These are phyloP conservation scores for Lathamus discolor DNA, from an alignment of 2,113 vertebrate species.

Conservation along the genomic window DNA sequence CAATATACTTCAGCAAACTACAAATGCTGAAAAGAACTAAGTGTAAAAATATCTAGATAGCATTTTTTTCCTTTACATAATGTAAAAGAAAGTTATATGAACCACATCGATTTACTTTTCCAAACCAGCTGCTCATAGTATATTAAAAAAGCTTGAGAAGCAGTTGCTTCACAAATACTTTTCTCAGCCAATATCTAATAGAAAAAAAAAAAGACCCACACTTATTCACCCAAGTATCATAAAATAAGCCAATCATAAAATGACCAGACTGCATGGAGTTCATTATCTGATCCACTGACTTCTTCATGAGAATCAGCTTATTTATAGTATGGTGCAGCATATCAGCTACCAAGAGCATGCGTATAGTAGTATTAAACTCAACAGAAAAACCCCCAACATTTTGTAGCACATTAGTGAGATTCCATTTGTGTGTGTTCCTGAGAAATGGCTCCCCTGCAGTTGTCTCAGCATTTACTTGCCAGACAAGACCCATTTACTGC, in stretches of 20 bases:
- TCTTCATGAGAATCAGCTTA: slow-evolving; percentile 30
- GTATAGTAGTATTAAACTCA: not conserved
- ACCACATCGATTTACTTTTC: not conserved
- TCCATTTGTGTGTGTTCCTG: slow-evolving; percentile 21
- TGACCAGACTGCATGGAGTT: not conserved
- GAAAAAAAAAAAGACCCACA: not conserved
- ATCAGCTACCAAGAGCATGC: not conserved
- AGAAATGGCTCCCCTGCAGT: slow-evolving; percentile 20
- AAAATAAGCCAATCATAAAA: slow-evolving; percentile 16
- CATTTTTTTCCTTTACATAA: not conserved
- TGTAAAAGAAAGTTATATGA: not conserved
- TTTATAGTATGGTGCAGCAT: not conserved
- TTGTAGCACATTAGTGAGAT: not conserved
- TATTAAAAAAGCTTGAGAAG: not conserved
- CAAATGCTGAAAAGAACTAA: not conserved
- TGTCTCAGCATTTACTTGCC: slow-evolving; percentile 20
- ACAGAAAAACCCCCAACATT: not conserved
- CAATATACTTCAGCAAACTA: not conserved
- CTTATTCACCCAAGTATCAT: not conserved
- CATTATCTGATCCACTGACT: slow-evolving; percentile 5
- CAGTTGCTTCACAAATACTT: not conserved
- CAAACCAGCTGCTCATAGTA: not conserved
- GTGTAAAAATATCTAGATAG: not conserved
- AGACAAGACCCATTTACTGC: slow-evolving; percentile 21
- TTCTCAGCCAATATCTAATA: not conserved